These are phyloP conservation scores for Tetropium fuscum DNA, from an alignment of 2,888 invertebrate species.

Conservation along the genomic window DNA sequence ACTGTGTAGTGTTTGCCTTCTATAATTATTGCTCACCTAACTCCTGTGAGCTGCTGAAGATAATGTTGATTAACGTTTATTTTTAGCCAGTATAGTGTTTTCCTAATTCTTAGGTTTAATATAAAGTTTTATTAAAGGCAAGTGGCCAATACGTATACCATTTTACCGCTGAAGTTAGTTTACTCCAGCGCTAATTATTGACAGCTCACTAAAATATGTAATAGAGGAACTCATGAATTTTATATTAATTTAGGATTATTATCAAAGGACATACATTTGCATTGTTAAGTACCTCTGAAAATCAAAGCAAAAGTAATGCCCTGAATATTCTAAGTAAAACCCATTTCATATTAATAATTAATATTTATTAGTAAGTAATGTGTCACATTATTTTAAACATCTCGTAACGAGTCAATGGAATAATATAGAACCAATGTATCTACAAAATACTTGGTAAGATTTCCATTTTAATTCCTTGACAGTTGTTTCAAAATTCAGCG, in stretches of 20 bases:
- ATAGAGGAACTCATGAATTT: conserved; percentile 24
- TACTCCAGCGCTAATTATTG: neutral
- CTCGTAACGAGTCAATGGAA: conserved; percentile 52
- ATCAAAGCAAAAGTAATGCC: conserved; percentile 6
- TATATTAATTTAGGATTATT: conserved; percentile 36
- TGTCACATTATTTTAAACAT: conserved; percentile 62
- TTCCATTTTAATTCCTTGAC: conserved; percentile 31
- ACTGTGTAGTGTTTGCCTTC: no score
- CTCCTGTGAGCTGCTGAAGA: no score
- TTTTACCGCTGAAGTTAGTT: no score
- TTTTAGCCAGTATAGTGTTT: no score
- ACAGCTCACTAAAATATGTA: conserved; percentile 4
- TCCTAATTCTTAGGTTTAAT: no score
- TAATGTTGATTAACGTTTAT: no score
- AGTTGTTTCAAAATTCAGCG: conserved; percentile 61
- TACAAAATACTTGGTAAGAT: neutral
- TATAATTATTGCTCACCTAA: no score
- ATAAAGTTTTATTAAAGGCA: no score
- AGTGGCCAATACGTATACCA: no score
- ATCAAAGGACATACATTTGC: conserved; percentile 34
- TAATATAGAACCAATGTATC: conserved; percentile 17
- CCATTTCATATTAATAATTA: conserved; percentile 42
- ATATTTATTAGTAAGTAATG: conserved; percentile 61
- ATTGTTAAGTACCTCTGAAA: conserved; percentile 27
- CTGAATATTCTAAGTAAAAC: conserved; percentile 25